Evolutionary conservation across 2,888 invertebrate species (phyloP), one percentile per base, ranked within the genome.

Genomic region (Cremastobaeus sp.): DNA sequence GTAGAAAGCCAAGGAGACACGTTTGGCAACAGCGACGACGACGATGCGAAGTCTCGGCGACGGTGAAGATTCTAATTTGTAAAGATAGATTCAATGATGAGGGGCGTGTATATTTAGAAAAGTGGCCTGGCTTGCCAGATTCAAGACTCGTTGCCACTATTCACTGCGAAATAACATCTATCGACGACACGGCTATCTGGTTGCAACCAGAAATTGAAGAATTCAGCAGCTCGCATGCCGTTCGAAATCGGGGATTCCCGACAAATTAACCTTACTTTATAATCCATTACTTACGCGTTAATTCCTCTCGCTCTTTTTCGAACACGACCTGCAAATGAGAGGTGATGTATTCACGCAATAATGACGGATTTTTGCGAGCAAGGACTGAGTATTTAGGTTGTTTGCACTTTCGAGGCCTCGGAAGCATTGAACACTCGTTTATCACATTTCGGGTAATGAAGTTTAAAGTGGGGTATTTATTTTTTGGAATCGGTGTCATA

Each of bases 91-190:
- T 82, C 79, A 82, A 81, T 83, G 85, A 85, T 85, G 85, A 85
- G 86, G 85, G 85, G 85, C 81, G 83, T 78, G 80, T 87, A 87
- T 84, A 87, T 86, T 86, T 87, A 87, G 87, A 86, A 85, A 84
- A 85, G 83, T 82, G 57, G 78, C 77, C 81, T 80, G 79, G 84
- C 84, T 85, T 85, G 86, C 87, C 87, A 86, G 86, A 85, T 83
- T 82, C 81, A 72, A 77, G 71, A 73, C 64, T 70, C 70, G 70
- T 66, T 62, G 74, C 62, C 60, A 62, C 74, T 71, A 52, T 62
- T 71, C 66, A 62, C 74, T 39, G 71, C 60, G 71, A 75, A 75
- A 75, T 75, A 75, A 75, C 71, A 71, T 66, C 62, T 59, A 75
- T 64, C 70, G 57, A 28, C 50, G 70, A 70, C 62, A 70, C 66